These are phyloP conservation scores for Linhomoeus sp. DNA, from an alignment of 2,888 invertebrate genomes.

Conservation along the genomic window DNA sequence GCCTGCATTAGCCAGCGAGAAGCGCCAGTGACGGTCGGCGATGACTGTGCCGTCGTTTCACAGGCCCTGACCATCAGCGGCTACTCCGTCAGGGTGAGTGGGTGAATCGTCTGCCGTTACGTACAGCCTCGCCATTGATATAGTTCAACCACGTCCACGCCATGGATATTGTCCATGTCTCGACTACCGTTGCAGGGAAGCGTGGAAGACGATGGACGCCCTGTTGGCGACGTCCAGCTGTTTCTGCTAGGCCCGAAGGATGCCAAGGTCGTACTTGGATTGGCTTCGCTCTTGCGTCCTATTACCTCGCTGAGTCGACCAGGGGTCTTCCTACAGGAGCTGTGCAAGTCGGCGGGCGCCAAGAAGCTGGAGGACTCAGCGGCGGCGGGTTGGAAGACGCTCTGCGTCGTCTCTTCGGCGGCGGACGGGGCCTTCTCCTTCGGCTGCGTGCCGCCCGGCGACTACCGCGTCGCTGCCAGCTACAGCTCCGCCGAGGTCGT, in stretches of 20 bases:
- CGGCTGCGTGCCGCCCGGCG: slow-evolving; percentile 50
- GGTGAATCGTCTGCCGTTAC: too few relatives aligned
- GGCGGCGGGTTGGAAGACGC: slow-evolving; percentile 8
- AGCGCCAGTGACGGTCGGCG: background rate
- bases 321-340: background rate
- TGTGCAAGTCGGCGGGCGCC: too few relatives aligned
- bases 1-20: background rate
- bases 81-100: background rate
- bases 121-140: too few relatives aligned
- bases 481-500: slow-evolving; percentile 39
- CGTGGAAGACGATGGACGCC: background rate
- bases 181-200: background rate
- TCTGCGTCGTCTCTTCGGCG: slow-evolving; percentile 54
- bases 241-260: background rate
- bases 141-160: too few relatives aligned
- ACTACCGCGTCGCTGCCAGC: slow-evolving; percentile 53
- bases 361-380: background rate
- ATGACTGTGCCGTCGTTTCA: background rate
- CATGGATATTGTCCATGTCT: too few relatives aligned
- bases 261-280: background rate
- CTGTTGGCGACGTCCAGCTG: slow-evolving; percentile 1
- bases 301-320: background rate
- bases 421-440: slow-evolving; percentile 55
- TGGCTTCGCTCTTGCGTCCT: background rate
- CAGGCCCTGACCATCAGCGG: background rate